Evolutionary conservation across 2,888 invertebrate species (phyloP), one percentile per base, ranked within the genome.

Genomic region (Cheiracanthium punctorium): DNA sequence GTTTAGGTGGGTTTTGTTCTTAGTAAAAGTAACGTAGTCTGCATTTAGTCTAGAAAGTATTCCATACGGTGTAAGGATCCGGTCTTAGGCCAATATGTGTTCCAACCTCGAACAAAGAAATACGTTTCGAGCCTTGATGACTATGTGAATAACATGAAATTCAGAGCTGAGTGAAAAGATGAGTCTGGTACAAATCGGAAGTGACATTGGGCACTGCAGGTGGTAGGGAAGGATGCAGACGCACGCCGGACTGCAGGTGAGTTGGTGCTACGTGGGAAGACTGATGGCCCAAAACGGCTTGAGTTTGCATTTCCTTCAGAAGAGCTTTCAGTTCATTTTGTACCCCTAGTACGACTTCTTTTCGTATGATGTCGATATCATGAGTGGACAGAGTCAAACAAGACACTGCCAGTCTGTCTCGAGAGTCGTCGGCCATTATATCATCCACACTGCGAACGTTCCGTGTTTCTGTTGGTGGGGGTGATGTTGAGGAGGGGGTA

Each of bases 101-200:
- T 58, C 24, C 58, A 20, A 20, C 24, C 4, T 58, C 24, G 58
- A 17, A 58, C 24, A 24, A 58, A 48, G 5, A 24, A 24, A 58
- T n/a, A n/a, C n/a, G n/a, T n/a, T n/a, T n/a, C n/a, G n/a, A n/a
- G n/a, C n/a, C n/a, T n/a, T n/a, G n/a, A n/a, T n/a, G n/a, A n/a
- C n/a, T n/a, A n/a, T n/a, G 24, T 24, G 12, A 58, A 58, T 58
- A 17, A 8, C 32, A 33, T 17, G 17, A n/a, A 20, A 33, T 70
- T 91, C 89, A 92, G 29, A 91, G 89, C 82, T 91, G 91, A 7
- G 92, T 92, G 86, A 91, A 92, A 24, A 92, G 89, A 87, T 91
- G 92, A 5, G 92, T 92, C 70, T 91, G 91, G 76, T 92, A 92
- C 33, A 91, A 88, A 33, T 91, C 91, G 0, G 91, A 90, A 43